Percentiles rank a stretch among this genome's conserved stretches.
Conservation (phyloP, 2,888 invertebrate genomes). For the Acrobasis consociella region DNA sequence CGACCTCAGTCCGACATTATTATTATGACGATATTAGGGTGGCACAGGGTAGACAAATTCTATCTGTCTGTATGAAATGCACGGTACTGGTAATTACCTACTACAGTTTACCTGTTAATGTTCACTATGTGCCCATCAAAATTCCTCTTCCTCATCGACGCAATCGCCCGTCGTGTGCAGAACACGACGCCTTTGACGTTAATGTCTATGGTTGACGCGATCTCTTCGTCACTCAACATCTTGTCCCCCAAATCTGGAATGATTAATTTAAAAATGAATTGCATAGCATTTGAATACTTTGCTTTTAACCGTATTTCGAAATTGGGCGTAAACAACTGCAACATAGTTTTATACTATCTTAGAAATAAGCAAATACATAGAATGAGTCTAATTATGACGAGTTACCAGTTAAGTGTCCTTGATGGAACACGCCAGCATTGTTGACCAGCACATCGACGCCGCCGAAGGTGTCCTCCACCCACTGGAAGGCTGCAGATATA, state of each 20-base stretch:
- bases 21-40: too few relatives aligned
- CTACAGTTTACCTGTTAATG: slow-evolving; percentile 63
- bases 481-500: slow-evolving; percentile 45
- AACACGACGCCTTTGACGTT: slow-evolving; percentile 70
- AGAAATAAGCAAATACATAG: too few relatives aligned
- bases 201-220: slow-evolving; percentile 57
- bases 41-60: too few relatives aligned
- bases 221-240: slow-evolving; percentile 44
- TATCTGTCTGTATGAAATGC: too few relatives aligned
- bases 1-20: too few relatives aligned
- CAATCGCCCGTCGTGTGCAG: slow-evolving; percentile 71
- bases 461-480: slow-evolving; percentile 46
- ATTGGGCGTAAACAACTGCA: too few relatives aligned
- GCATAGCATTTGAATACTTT: neutral
- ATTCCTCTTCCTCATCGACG: slow-evolving; percentile 66
- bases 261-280: neutral
- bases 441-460: slow-evolving; percentile 57
- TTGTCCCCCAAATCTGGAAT: slow-evolving; percentile 42
- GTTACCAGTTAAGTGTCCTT: slow-evolving; percentile 45
- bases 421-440: slow-evolving; percentile 51
- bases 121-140: slow-evolving; percentile 73
- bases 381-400: too few relatives aligned
- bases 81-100: too few relatives aligned
- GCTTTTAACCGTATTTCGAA: too few relatives aligned
- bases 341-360: too few relatives aligned